A percentile compares a stretch with the other conserved stretches of the same genome.
Evolutionary conservation across 2,113 vertebrate genomes (phyloP).

Genomic region (Merops nubicus): DNA sequence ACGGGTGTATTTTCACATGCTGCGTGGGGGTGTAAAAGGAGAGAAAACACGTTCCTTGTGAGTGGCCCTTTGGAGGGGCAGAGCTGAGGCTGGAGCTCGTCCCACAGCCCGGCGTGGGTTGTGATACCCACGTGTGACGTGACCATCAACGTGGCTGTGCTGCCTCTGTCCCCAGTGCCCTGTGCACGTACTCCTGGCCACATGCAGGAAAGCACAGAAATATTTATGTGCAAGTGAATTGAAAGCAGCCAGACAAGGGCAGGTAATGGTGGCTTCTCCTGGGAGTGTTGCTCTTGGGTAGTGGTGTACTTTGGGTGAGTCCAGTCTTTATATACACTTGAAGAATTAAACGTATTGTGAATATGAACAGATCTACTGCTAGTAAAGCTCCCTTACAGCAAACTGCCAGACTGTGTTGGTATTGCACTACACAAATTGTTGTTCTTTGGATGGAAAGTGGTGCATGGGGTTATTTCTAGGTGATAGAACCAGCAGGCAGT

Average conservation of each 20-base stretch:
- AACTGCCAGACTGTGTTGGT: not conserved
- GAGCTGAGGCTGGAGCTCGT: not conserved
- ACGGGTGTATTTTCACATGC: not conserved
- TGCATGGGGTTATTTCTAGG: not conserved
- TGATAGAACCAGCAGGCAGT: not conserved
- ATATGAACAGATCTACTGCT: not conserved
- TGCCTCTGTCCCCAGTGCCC: not conserved
- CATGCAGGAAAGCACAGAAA: rapidly evolving
- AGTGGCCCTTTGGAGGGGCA: not conserved
- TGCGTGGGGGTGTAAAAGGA: not conserved
- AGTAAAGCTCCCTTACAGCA: not conserved
- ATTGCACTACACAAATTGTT: rapidly evolving
- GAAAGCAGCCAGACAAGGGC: not conserved
- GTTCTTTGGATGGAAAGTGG: not conserved
- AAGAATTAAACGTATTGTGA: not conserved
- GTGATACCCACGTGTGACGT: rapidly evolving
- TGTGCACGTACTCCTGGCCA: not conserved
- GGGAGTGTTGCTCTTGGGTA: rapidly evolving
- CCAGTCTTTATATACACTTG: not conserved
- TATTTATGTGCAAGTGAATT: not conserved
- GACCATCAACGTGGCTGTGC: rapidly evolving
- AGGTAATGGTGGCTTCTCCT: not conserved
- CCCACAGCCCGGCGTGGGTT: rapidly evolving
- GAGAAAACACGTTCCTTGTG: rapidly evolving
- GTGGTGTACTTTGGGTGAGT: not conserved